Conservation (phyloP, 2,888 invertebrate genomes). For the Drosophila paramelanica region DNA sequence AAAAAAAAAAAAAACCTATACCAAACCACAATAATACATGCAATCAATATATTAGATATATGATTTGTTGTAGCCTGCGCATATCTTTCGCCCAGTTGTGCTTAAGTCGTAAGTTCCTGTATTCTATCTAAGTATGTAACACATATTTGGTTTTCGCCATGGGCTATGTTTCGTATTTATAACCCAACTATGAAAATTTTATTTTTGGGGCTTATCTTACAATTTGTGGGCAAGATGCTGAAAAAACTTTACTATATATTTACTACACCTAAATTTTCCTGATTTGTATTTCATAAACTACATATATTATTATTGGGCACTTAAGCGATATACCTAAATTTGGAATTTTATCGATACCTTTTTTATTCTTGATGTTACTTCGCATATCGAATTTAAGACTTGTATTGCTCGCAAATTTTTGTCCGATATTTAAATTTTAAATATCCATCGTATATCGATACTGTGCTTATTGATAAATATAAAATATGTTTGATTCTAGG, state of each 20-base stretch:
- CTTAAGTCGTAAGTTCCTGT: constrained; percentile 41
- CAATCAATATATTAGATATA: constrained; percentile 34
- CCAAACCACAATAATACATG: constrained; percentile 29
- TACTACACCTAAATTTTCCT: neutral
- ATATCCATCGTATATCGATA: neutral
- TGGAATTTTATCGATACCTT: neutral
- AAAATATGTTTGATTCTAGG: no score
- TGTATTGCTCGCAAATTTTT: neutral
- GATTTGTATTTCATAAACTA: neutral
- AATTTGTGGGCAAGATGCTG: constrained; percentile 17
- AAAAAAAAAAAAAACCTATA: constrained; percentile 16
- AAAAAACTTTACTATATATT: neutral
- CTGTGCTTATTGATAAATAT: neutral
- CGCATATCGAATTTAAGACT: neutral
- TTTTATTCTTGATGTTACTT: neutral
- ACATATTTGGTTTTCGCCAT: constrained; percentile 32
- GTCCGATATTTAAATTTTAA: constrained; percentile 18
- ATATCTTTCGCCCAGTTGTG: constrained; percentile 41
- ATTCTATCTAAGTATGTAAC: constrained; percentile 26
- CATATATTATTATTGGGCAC: neutral
- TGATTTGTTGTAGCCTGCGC: constrained; percentile 36
- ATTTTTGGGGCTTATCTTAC: constrained; percentile 7
- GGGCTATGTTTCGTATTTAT: constrained; percentile 78
- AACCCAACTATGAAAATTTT: constrained; percentile 57
- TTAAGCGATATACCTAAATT: neutral